Evolutionary conservation across 1,140 invertebrate genomes (phyloP), one percentile per base, ranked within the genome.

Genomic region (Ruditapes philippinarum): DNA sequence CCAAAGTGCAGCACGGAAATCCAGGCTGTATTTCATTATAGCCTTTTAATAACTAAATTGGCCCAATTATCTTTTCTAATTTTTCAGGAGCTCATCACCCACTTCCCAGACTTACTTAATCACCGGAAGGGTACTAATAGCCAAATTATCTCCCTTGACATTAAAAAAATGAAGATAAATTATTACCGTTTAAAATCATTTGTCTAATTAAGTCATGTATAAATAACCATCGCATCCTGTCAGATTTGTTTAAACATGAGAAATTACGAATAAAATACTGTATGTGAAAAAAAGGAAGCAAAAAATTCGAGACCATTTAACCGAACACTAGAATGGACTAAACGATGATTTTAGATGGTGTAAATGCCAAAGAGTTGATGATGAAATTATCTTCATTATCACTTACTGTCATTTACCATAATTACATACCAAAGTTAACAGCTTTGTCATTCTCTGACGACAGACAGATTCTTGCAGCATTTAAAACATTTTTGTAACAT

Each of bases 181-280:
- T 73, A 73, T 73, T 45, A 25, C 70, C 82, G 51, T 85, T 85
- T 54, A 76, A 85, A 85, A 57, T 74, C 70, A 85, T 85, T 85
- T 73, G 82, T 76, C 82, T 74, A 85, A 85, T 85, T 85, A 85
- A 85, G 28, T 85, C 22, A 85, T 57, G 57, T 76, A 70, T 85
- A n/a, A n/a, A 57, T 85, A 74, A 70, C 49, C 45, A 54, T 38
- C 65, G 19, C 28, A 85, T 85, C 82, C 82, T 85, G 82, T 85
- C 57, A 14, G 54, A n/a, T 54, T 38, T 40, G 40, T 40, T 73
- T 40, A 4, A 73, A 25, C 40, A 45, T 73, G 68, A 73, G 40
- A 73, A 73, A 73, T 45, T 73, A 45, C 36, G 68, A 73, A 73
- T 40, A 40, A 73, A 45, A 38, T 22, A 42, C 25, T 25, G n/a